A percentile compares a stretch with the other conserved stretches of the same genome.
These are phyloP conservation scores for Phyto melanocephala DNA, from an alignment of 2,888 invertebrate species.

Conservation along the genomic window DNA sequence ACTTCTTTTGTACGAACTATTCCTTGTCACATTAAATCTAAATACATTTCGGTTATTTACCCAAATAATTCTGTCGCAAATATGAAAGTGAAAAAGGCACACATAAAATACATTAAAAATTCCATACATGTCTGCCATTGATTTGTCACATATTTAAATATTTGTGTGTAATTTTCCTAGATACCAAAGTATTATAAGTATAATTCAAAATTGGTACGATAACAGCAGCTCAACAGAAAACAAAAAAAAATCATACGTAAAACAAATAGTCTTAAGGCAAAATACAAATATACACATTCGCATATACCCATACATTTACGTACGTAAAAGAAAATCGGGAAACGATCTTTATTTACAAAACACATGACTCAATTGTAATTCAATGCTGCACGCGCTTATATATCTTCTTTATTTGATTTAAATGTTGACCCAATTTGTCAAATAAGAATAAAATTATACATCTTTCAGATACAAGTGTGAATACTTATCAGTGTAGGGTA, in stretches of 20 bases:
- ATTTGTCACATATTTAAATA: conserved; percentile 66
- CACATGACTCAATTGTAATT: conserved; percentile 18
- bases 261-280: conserved; percentile 10
- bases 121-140: conserved; percentile 61
- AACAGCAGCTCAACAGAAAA: background rate
- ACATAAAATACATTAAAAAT: conserved; percentile 44
- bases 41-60: no score
- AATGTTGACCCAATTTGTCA: conserved; percentile 24
- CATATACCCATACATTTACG: background rate
- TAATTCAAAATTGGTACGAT: background rate
- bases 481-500: background rate
- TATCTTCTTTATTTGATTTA: conserved; percentile 8
- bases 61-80: background rate
- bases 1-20: background rate
- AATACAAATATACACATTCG: background rate
- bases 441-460: background rate
- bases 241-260: background rate
- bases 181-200: conserved; percentile 5
- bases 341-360: background rate
- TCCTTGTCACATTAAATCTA: background rate
- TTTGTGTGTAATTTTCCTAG: conserved; percentile 46
- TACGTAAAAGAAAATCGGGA: background rate
- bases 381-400: background rate
- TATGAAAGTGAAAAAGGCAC: background rate
- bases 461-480: background rate